phyloP scores from a whole-genome alignment of 2,888 invertebrate species.

The Ganaspis brasiliensis region DNA sequence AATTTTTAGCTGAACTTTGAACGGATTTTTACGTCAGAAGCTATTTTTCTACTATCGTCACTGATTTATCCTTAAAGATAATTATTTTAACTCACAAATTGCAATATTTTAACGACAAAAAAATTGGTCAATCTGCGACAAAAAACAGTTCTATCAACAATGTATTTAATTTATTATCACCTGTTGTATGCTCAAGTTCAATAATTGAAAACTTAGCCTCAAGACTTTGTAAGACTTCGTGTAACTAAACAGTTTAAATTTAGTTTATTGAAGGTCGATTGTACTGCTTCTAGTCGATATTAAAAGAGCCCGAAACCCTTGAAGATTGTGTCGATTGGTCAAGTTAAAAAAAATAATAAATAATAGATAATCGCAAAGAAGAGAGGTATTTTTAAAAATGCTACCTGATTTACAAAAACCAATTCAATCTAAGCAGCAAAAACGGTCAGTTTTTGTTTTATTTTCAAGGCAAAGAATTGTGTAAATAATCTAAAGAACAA shows the following conservation, averaged over 20 bases:
- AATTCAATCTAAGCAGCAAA: background rate
- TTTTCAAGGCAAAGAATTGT: background rate
- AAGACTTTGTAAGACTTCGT: conserved; percentile 17
- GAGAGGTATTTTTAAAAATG: background rate
- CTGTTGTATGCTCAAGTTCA: conserved; percentile 1
- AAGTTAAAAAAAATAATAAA: background rate
- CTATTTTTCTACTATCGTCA: background rate
- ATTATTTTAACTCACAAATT: no score
- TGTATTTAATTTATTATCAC: background rate
- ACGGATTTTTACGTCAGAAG: conserved; percentile 23
- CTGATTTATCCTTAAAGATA: background rate
- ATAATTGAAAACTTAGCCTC: conserved; percentile 10
- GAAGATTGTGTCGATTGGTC: conserved; percentile 1
- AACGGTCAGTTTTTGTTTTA: background rate
- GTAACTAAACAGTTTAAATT: conserved; percentile 38
- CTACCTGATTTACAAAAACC: background rate
- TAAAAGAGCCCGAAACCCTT: conserved; percentile 11
- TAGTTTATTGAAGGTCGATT: conserved; percentile 30
- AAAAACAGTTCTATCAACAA: no score
- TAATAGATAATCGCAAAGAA: background rate
- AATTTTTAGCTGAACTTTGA: conserved; percentile 36
- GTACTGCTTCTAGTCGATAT: conserved; percentile 19
- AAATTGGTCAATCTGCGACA: no score
- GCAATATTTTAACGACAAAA: no score
- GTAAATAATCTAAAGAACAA: background rate